Percentiles rank a stretch among this genome's conserved stretches.
Conservation (phyloP, 2,888 invertebrate species). For the Serrognathus titanus region DNA sequence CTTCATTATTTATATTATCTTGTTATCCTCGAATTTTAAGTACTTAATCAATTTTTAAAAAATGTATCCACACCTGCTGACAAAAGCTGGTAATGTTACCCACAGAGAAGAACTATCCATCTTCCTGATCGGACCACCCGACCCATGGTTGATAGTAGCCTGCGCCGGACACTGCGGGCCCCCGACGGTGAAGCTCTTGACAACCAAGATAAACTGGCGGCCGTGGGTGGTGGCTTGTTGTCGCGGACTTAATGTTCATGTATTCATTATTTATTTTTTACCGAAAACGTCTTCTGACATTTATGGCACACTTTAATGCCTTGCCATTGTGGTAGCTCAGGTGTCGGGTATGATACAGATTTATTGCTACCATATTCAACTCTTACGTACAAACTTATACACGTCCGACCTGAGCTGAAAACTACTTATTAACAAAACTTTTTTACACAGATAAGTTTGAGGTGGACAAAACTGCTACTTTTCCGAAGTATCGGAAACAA, state of each 20-base stretch:
- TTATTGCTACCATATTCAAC: too few relatives aligned
- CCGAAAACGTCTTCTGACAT: slow-evolving; percentile 22
- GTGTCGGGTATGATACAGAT: too few relatives aligned
- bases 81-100: slow-evolving; percentile 33
- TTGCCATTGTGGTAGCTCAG: neutral
- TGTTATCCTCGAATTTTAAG: slow-evolving; percentile 20
- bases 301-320: slow-evolving; percentile 25
- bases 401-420: too few relatives aligned
- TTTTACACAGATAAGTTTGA: too few relatives aligned
- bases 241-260: slow-evolving; percentile 46
- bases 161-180: neutral
- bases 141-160: slow-evolving; percentile 39
- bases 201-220: slow-evolving; percentile 43
- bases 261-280: slow-evolving; percentile 44
- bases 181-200: slow-evolving; percentile 12
- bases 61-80: slow-evolving; percentile 31
- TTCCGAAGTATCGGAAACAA: too few relatives aligned
- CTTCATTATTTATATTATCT: slow-evolving; percentile 20
- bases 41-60: slow-evolving; percentile 20
- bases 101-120: slow-evolving; percentile 38
- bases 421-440: too few relatives aligned
- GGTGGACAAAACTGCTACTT: too few relatives aligned
- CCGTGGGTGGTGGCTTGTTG: slow-evolving; percentile 49
- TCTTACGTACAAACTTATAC: too few relatives aligned
- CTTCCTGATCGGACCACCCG: slow-evolving; percentile 42